A percentile compares a stretch with the other conserved stretches of the same genome.
Evolutionary conservation across 2,888 invertebrate species (phyloP).

Genomic region (Cantharis lateralis): DNA sequence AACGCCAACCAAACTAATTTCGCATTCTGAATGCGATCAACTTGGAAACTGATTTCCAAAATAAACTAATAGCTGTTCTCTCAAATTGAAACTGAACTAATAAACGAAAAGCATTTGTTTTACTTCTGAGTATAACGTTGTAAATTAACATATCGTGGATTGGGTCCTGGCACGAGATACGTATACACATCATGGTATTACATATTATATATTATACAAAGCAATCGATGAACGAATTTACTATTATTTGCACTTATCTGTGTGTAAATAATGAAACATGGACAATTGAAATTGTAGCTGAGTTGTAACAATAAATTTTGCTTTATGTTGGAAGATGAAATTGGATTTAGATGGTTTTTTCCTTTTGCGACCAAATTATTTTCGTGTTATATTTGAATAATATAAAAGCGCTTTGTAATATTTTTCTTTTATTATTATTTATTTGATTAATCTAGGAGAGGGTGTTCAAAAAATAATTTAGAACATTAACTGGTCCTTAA

Average conservation of each 20-base stretch:
- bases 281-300: conserved; percentile 2
- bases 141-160: conserved; percentile 19
- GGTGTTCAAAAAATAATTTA: neutral
- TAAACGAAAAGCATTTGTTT: conserved; percentile 31
- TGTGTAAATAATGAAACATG: conserved; percentile 6
- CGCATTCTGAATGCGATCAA: conserved; percentile 40
- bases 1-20: conserved; percentile 43
- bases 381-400: neutral
- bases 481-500: neutral
- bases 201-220: neutral
- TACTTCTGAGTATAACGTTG: conserved; percentile 25
- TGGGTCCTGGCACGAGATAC: neutral
- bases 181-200: neutral
- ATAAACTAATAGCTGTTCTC: conserved; percentile 43
- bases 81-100: conserved; percentile 35
- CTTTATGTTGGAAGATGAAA: neutral
- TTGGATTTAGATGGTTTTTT: neutral
- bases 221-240: conserved; percentile 5
- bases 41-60: conserved; percentile 48
- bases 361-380: neutral
- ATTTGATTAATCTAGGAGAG: neutral
- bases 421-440: neutral
- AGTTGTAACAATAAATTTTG: neutral
- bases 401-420: neutral
- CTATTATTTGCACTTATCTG: conserved; percentile 12